phyloP scores from a whole-genome alignment of 2,113 vertebrate species.

The Nymphicus hollandicus region DNA sequence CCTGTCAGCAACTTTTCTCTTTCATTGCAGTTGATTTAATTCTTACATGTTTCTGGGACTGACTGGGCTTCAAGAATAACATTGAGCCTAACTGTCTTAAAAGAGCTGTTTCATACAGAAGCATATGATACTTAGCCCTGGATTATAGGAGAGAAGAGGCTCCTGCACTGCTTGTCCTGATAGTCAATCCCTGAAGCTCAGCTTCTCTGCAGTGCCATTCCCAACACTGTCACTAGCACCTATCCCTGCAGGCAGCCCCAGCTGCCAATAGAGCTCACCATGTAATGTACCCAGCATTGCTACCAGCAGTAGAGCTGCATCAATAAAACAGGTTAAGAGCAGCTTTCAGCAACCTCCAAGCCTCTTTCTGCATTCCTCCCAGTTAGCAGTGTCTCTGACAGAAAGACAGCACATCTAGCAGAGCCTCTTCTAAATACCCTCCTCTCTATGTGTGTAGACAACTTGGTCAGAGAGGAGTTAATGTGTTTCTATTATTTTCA shows the following conservation, averaged over 20 bases:
- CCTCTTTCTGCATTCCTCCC: neutral
- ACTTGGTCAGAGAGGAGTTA: neutral
- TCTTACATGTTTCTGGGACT: neutral
- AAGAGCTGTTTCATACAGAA: neutral
- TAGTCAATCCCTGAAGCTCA: neutral
- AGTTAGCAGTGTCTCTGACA: neutral
- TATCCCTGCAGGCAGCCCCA: neutral
- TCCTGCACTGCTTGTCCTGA: neutral
- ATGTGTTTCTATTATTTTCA: neutral
- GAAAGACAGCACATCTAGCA: neutral
- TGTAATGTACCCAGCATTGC: neutral
- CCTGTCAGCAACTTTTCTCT: neutral
- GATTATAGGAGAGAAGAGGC: neutral
- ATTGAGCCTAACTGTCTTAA: neutral
- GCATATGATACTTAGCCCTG: neutral
- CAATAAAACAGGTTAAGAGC: neutral
- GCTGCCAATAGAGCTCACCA: neutral
- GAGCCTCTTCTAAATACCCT: neutral
- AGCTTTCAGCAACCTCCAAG: neutral
- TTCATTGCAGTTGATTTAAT: neutral
- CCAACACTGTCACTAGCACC: neutral
- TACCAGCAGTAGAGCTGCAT: neutral
- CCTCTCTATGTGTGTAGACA: neutral
- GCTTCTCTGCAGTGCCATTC: neutral
- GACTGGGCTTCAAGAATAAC: neutral